Conservation (phyloP, 2,113 vertebrate genomes). For the Hippocampus abdominalis region DNA sequence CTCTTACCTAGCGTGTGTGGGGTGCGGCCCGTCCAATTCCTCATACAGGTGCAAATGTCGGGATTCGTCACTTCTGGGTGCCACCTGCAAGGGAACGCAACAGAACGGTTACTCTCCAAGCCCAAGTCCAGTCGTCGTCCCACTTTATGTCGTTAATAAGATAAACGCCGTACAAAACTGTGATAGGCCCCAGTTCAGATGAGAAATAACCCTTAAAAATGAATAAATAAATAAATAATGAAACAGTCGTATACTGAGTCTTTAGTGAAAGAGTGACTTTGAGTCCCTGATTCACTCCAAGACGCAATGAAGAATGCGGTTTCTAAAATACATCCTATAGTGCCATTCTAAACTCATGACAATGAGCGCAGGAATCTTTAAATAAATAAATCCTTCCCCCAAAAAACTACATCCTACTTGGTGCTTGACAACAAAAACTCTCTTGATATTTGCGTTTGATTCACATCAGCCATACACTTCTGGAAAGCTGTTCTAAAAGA, state of each 20-base stretch:
- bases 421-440: not conserved
- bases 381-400: not conserved
- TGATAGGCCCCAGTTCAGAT: not conserved
- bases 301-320: too few relatives aligned
- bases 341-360: too few relatives aligned
- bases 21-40: slow-evolving; percentile 79
- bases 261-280: too few relatives aligned
- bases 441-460: not conserved
- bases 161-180: not conserved
- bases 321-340: too few relatives aligned
- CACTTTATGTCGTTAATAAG: not conserved
- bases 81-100: slow-evolving; percentile 69
- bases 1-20: slow-evolving; percentile 82
- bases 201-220: not conserved
- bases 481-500: not conserved
- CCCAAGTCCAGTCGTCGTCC: not conserved
- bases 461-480: not conserved
- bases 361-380: not conserved
- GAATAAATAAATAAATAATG: not conserved
- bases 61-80: slow-evolving; percentile 79
- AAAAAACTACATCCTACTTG: not conserved
- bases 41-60: slow-evolving; percentile 74
- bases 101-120: not conserved
- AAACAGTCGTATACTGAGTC: too few relatives aligned
- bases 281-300: too few relatives aligned